Percentiles rank a stretch among this genome's conserved stretches.
These are phyloP conservation scores for Phyllostomus hastatus DNA, from an alignment of 2,113 vertebrate genomes.

Conservation along the genomic window DNA sequence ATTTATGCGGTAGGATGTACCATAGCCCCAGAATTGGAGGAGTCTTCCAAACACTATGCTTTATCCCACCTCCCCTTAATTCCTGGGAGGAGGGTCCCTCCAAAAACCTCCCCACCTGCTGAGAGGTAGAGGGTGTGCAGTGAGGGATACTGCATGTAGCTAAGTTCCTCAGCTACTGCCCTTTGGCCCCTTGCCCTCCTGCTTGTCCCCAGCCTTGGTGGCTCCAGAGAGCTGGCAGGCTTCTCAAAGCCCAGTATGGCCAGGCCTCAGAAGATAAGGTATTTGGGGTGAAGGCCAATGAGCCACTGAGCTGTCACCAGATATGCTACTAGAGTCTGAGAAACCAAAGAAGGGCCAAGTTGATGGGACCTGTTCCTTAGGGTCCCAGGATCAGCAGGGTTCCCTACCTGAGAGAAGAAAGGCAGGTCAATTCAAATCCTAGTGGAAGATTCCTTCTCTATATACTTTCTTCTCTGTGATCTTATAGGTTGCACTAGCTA, in stretches of 20 bases:
- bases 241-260: neutral
- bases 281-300: neutral
- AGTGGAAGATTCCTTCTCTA: neutral
- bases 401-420: neutral
- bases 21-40: neutral
- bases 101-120: neutral
- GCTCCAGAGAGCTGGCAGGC: neutral
- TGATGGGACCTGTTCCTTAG: neutral
- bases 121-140: neutral
- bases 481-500: neutral
- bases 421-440: neutral
- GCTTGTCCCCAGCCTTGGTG: neutral
- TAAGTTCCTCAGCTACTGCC: neutral
- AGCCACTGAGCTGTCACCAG: constrained; percentile 15
- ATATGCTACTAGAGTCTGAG: neutral
- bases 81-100: neutral
- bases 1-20: neutral
- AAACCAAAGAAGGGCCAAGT: neutral
- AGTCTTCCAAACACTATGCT: neutral
- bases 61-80: neutral
- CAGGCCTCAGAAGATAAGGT: neutral
- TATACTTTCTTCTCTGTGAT: neutral
- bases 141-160: neutral
- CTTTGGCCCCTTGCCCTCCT: neutral
- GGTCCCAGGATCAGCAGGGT: neutral